Conservation (phyloP, 2,797 vertebrate species). For the Pristis pectinata region DNA sequence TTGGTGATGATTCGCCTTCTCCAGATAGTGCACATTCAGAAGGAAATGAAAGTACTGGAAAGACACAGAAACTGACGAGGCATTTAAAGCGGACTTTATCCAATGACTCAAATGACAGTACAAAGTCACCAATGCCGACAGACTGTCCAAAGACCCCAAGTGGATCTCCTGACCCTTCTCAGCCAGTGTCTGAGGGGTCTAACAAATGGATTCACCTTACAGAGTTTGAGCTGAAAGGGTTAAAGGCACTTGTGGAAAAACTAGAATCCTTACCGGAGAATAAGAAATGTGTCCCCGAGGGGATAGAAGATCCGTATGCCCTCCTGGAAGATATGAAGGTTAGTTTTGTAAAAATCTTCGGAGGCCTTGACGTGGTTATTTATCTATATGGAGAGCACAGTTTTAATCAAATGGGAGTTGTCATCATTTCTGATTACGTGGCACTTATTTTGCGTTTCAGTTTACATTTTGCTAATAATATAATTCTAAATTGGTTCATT, state of each 20-base stretch:
- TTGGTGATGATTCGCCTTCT: slow-evolving; percentile 62
- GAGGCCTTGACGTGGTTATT: neutral
- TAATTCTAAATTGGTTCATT: neutral
- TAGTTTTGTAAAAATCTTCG: slow-evolving; percentile 42
- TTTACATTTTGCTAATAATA: neutral
- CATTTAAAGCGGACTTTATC: slow-evolving; percentile 72
- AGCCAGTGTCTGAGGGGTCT: slow-evolving; percentile 61
- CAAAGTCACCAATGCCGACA: slow-evolving; percentile 58
- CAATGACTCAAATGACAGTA: slow-evolving; percentile 75
- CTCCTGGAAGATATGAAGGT: slow-evolving; percentile 93
- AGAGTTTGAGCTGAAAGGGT: slow-evolving; percentile 84
- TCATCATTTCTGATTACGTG: neutral
- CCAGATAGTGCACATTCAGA: slow-evolving; percentile 60
- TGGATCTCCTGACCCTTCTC: slow-evolving; percentile 54
- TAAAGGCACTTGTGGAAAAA: slow-evolving; percentile 85
- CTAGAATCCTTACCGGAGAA: slow-evolving; percentile 88
- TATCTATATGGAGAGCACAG: neutral
- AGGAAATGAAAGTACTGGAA: slow-evolving; percentile 55
- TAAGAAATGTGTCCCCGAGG: slow-evolving; percentile 85
- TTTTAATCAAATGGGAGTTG: neutral
- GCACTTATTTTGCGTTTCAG: neutral
- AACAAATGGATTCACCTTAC: slow-evolving; percentile 84
- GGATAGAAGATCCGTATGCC: slow-evolving; percentile 79
- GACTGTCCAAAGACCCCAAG: slow-evolving; percentile 78
- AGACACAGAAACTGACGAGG: slow-evolving; percentile 58